Conservation (phyloP, 2,113 vertebrate species). For the Scolopax mira region DNA sequence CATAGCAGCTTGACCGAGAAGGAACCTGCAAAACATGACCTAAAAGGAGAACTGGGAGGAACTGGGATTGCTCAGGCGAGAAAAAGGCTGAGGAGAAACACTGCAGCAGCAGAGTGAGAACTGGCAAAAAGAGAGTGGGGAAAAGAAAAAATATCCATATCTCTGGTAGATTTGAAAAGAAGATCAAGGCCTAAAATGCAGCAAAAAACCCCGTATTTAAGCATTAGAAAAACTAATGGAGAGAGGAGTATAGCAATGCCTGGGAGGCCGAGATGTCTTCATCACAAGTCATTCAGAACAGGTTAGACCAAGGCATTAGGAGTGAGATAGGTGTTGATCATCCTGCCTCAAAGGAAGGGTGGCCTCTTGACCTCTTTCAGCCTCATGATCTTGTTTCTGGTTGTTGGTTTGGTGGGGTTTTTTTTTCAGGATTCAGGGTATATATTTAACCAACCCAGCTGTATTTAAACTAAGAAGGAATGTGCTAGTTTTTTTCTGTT, state of each 20-base stretch:
- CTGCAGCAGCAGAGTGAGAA: background rate
- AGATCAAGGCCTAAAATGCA: background rate
- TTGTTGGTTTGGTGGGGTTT: too few relatives aligned
- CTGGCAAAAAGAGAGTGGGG: background rate
- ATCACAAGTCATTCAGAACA: constrained; percentile 22
- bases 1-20: background rate
- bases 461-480: background rate
- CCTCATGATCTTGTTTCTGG: background rate
- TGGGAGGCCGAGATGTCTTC: constrained; percentile 4
- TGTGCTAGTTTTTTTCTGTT: background rate
- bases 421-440: background rate
- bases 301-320: constrained; percentile 36
- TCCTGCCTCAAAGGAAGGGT: constrained; percentile 16
- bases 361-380: constrained; percentile 51
- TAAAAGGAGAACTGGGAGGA: background rate
- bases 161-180: background rate
- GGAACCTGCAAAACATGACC: accelerated
- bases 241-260: background rate
- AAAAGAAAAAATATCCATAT: accelerated
- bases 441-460: background rate
- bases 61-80: background rate
- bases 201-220: background rate
- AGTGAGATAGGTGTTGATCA: constrained; percentile 5
- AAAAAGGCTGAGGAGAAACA: background rate
- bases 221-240: background rate